Evolutionary conservation across 2,113 vertebrate genomes (phyloP).

Genomic region (human): GRCh38 chr16:59663501-59664000

Average conservation of each 20-base stretch:
- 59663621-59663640: neutral
- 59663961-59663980: neutral
- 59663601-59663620: neutral
- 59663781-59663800: neutral
- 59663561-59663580: neutral
- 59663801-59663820: neutral
- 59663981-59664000: neutral
- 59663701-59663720: neutral
- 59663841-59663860: neutral
- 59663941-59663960: neutral
- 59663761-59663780: neutral
- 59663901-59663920: neutral
- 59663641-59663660: neutral
- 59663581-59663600: neutral
- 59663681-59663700: neutral
- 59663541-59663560: neutral
- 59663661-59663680: neutral
- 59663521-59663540: neutral
- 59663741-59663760: neutral
- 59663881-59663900: neutral
- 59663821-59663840: neutral
- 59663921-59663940: neutral
- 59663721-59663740: neutral
- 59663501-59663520: conserved; percentile 4
- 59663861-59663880: neutral